Base-by-base conservation (phyloP, 1,140 invertebrate genomes). In the Ceratoteleas bidentatus region DNA sequence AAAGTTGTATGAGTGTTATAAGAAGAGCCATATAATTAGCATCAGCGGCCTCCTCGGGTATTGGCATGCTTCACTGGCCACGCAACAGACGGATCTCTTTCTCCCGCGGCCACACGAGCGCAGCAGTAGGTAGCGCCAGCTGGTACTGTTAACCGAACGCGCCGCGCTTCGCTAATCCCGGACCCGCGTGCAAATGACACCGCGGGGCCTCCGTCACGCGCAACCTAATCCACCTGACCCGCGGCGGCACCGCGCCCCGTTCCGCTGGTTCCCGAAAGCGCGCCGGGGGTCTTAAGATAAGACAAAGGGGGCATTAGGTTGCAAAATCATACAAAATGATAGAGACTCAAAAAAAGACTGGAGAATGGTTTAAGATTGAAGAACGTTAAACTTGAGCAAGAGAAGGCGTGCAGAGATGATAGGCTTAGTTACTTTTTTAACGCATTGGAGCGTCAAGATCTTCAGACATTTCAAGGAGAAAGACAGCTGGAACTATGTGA, bases 1-100 rank as follows among this genome's bases (percentile, higher is more conserved):
- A 81, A 76, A 81, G 61, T 76, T 81, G 79, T 76, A 72, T 52
- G 66, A 81, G 80, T 77, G 81, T 79, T 75, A 78, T 66, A 83
- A 83, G 70, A 79, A 79, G 75, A 79, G 69, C 81, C 72, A 75
- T 65, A 75, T 83, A 83, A 83, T 83, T 83, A 83, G 75, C 75
- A 83, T 79, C 54, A 66, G 64, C 50, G 47, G 66, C 60, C 62
- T 66, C 62, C 53, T 76, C 56, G 45, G 57, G 66, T 74, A 78
- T 77, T 77, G 69, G 69, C 68, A 83, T 78, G 64, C 80, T 76
- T 81, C 66, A 65, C 66, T 76, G 73, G 73, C 68, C 79, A 76
- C 79, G 62, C 73, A 75, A 81, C 66, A 56, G 66, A 80, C 69
- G 68, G 50, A 80, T 73, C 69, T 68, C 68, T 61, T 54, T 61